Evolutionary conservation across 2,888 invertebrate genomes (phyloP).

Genomic region (Arrhopalites spinosus): DNA sequence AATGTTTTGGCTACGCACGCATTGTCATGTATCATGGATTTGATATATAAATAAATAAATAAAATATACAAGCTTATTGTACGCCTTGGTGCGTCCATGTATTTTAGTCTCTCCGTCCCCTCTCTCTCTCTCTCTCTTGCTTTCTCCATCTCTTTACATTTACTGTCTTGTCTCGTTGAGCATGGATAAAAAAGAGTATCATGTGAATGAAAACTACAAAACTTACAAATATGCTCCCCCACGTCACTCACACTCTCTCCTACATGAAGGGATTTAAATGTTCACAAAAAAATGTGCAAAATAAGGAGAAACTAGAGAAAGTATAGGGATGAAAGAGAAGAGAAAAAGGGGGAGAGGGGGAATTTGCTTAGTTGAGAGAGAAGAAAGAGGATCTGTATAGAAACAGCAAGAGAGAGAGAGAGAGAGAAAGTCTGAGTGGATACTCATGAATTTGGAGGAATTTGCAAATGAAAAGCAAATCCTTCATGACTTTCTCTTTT

Average conservation of each 20-base stretch:
- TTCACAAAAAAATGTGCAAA: background rate
- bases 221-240: too few relatives aligned
- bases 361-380: background rate
- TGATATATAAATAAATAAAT: too few relatives aligned
- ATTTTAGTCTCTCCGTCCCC: too few relatives aligned
- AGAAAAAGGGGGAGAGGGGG: background rate
- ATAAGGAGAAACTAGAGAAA: background rate
- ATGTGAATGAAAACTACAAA: too few relatives aligned
- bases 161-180: too few relatives aligned
- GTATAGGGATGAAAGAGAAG: background rate
- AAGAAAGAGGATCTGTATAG: background rate
- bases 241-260: background rate
- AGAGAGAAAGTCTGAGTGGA: background rate
- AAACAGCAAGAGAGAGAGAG: background rate
- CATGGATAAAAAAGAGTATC: too few relatives aligned
- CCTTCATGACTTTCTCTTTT: background rate
- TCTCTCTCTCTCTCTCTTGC: too few relatives aligned
- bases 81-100: too few relatives aligned
- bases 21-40: too few relatives aligned
- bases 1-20: too few relatives aligned
- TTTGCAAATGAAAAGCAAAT: constrained; percentile 18
- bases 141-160: too few relatives aligned
- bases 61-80: too few relatives aligned
- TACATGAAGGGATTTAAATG: background rate
- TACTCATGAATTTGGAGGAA: background rate